These are phyloP conservation scores for Cetonia aurata DNA, from an alignment of 2,888 invertebrate species.

Conservation along the genomic window DNA sequence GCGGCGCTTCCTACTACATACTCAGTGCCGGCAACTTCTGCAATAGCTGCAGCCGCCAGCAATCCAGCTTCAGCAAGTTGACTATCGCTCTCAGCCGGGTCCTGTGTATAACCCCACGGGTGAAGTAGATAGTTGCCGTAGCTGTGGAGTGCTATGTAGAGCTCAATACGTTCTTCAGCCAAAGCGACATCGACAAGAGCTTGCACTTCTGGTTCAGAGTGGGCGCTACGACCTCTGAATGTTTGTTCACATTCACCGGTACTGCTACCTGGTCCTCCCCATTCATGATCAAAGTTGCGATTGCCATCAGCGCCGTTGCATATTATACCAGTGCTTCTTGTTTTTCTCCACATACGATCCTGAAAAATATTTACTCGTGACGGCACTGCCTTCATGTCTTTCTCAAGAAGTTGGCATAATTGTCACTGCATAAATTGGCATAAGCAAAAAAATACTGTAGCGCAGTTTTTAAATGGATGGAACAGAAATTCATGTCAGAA, in stretches of 20 bases:
- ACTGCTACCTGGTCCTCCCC: slow-evolving; percentile 68
- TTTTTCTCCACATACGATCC: slow-evolving; percentile 78
- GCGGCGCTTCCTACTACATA: slow-evolving; percentile 69
- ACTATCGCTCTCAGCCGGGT: slow-evolving; percentile 66
- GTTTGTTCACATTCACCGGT: slow-evolving; percentile 69
- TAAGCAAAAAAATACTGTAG: no score
- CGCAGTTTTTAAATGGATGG: no score
- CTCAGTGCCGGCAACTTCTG: slow-evolving; percentile 59
- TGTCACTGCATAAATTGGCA: no score
- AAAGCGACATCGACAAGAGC: slow-evolving; percentile 72
- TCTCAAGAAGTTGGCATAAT: no score
- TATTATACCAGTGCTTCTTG: slow-evolving; percentile 68
- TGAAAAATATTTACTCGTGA: no score
- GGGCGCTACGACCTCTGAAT: slow-evolving; percentile 73
- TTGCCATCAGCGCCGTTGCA: slow-evolving; percentile 79
- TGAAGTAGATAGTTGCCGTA: slow-evolving; percentile 78
- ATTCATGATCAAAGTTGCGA: slow-evolving; percentile 73
- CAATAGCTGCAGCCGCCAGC: slow-evolving; percentile 66
- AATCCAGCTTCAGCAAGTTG: slow-evolving; percentile 67
- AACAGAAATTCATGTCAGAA: no score
- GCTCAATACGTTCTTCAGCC: slow-evolving; percentile 68
- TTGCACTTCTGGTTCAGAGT: slow-evolving; percentile 78
- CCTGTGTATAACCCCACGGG: slow-evolving; percentile 75
- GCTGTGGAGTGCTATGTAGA: slow-evolving; percentile 82
- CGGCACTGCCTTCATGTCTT: no score